Percentiles rank a stretch among this genome's conserved stretches.
phyloP scores from a whole-genome alignment of 1,140 invertebrate species.

The Neodiprion pinetum region DNA sequence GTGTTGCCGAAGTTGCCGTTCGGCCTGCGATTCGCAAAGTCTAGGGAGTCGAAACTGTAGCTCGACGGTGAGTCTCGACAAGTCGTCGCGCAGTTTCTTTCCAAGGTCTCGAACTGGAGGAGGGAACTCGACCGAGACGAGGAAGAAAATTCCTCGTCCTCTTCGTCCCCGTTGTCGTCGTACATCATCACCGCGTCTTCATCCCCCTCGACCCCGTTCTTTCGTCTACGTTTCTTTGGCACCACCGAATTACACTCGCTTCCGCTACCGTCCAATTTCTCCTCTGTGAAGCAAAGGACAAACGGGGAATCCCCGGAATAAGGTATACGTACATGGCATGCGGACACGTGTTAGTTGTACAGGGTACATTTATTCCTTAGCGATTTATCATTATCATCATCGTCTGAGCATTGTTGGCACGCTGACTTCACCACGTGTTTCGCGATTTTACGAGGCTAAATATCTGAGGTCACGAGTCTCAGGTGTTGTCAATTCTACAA shows the following conservation, averaged over 20 bases:
- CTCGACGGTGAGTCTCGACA: slow-evolving; percentile 59
- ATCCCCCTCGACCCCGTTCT: slow-evolving; percentile 55
- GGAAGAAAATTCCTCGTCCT: slow-evolving; percentile 32
- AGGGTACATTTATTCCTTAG: no score
- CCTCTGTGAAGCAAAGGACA: slow-evolving; percentile 34
- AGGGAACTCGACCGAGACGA: slow-evolving; percentile 75
- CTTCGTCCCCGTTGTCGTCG: slow-evolving; percentile 29
- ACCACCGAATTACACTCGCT: slow-evolving; percentile 81
- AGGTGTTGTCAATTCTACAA: no score
- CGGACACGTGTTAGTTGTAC: no score
- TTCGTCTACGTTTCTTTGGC: slow-evolving; percentile 78
- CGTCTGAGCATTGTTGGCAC: no score
- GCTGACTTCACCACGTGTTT: no score
- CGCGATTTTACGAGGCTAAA: no score
- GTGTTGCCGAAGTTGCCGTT: slow-evolving; percentile 51
- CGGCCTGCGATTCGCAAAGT: slow-evolving; percentile 54
- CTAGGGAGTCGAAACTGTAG: slow-evolving; percentile 66
- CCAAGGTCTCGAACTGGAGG: slow-evolving; percentile 81
- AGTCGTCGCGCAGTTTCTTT: slow-evolving; percentile 69
- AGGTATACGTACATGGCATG: not conserved
- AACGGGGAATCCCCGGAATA: not conserved
- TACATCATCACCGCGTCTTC: slow-evolving; percentile 46
- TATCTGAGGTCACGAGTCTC: no score
- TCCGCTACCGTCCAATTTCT: slow-evolving; percentile 63
- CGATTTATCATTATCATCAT: no score